Percentiles rank a stretch among this genome's conserved stretches.
phyloP scores from a whole-genome alignment of 2,888 invertebrate genomes.

The Drosophila ezoana region DNA sequence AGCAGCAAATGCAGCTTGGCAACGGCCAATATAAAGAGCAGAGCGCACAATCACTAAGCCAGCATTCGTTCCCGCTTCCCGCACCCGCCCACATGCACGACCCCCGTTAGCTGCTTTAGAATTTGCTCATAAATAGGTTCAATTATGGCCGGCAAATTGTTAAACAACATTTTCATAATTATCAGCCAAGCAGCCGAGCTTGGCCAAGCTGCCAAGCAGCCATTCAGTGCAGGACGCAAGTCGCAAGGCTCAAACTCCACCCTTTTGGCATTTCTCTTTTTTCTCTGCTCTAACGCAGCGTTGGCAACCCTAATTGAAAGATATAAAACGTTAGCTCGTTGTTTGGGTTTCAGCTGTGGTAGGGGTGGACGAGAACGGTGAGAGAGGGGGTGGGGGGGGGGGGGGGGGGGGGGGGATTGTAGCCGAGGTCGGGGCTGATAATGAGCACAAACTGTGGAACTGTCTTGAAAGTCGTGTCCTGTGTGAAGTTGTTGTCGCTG shows the following conservation, averaged over 20 bases:
- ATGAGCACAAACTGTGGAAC: slow-evolving; percentile 53
- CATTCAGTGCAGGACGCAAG: slow-evolving; percentile 38
- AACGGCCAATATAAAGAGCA: slow-evolving; percentile 9
- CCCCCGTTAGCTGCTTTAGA: slow-evolving; percentile 3
- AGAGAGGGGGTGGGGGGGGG: background rate
- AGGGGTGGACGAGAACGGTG: background rate
- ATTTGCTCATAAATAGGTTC: slow-evolving; percentile 49
- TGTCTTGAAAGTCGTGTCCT: slow-evolving; percentile 49
- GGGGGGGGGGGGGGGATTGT: background rate
- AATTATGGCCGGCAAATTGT: slow-evolving; percentile 62
- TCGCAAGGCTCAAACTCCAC: slow-evolving; percentile 12
- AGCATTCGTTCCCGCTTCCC: too few species aligned
- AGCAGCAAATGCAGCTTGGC: slow-evolving; percentile 16
- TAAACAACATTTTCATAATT: slow-evolving; percentile 63
- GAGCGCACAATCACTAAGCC: too few species aligned
- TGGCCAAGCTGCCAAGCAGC: slow-evolving; percentile 37
- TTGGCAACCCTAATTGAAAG: slow-evolving; percentile 66
- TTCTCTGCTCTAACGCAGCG: slow-evolving; percentile 9
- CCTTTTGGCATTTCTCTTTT: slow-evolving; percentile 6
- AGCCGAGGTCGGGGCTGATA: slow-evolving; percentile 36
- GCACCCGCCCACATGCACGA: too few species aligned
- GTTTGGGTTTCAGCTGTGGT: slow-evolving; percentile 15
- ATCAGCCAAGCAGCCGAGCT: slow-evolving; percentile 44
- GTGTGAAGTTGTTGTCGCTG: slow-evolving; percentile 43
- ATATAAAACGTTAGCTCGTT: slow-evolving; percentile 67